phyloP scores from a whole-genome alignment of 2,888 invertebrate species.

The Cancer borealis region DNA sequence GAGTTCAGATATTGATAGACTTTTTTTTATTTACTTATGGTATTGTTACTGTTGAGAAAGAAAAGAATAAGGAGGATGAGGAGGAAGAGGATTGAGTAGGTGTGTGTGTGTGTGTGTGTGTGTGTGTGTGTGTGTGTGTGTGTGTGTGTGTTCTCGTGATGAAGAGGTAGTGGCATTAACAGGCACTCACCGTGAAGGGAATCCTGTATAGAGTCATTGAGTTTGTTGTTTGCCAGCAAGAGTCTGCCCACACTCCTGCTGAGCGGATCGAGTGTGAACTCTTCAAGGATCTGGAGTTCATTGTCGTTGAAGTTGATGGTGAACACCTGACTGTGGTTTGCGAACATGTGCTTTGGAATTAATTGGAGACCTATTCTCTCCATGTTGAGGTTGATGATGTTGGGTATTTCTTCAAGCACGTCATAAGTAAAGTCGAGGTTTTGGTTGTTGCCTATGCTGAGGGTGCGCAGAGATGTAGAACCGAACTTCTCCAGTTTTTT shows the following conservation, averaged over 20 bases:
- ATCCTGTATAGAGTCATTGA: not conserved
- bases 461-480: not conserved
- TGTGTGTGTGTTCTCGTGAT: not conserved
- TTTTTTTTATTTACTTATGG: not conserved
- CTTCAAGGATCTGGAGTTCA: not conserved
- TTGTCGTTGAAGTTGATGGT: constrained; percentile 39
- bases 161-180: not conserved
- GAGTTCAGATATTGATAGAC: not conserved
- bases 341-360: constrained; percentile 30
- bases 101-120: not conserved
- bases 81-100: not conserved
- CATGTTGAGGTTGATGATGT: not conserved
- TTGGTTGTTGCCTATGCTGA: constrained; percentile 52
- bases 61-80: not conserved
- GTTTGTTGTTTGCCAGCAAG: not conserved
- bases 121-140: not conserved
- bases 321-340: not conserved
- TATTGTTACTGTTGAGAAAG: not conserved
- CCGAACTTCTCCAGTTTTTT: not conserved
- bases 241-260: not conserved
- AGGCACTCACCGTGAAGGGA: constrained; percentile 13
- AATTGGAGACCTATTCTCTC: not conserved
- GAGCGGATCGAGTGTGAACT: constrained; percentile 21
- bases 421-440: not conserved
- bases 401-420: not conserved